Evolutionary conservation across 2,888 invertebrate species (phyloP).

Genomic region (Hecatera dysodea): DNA sequence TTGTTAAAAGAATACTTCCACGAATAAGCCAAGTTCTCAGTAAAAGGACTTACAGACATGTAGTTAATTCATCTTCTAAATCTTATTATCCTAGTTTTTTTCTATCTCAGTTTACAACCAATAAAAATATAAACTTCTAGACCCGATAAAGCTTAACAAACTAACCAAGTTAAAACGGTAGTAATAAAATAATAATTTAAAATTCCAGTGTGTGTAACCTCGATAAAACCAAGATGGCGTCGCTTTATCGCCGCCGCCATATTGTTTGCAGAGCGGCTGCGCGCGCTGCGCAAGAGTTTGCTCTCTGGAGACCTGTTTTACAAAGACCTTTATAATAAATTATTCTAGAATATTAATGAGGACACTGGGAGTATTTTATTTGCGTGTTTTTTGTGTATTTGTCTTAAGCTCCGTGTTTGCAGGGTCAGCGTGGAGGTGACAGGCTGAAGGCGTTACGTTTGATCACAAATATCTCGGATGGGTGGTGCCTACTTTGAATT

Average conservation of each 20-base stretch:
- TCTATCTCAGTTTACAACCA: conserved; percentile 3
- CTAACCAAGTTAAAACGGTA: conserved; percentile 66
- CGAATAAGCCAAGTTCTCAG: background rate
- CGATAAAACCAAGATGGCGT: conserved; percentile 88
- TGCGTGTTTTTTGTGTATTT: conserved; percentile 64
- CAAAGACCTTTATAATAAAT: conserved; percentile 78
- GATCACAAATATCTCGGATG: conserved; percentile 62
- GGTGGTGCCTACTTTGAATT: conserved; percentile 63
- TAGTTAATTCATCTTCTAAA: conserved; percentile 1
- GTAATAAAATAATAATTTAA: conserved; percentile 85
- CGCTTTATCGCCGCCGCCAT: conserved; percentile 88
- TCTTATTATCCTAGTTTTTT: background rate
- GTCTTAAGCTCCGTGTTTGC: conserved; percentile 55
- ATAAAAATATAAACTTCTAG: conserved; percentile 43
- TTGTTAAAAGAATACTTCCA: background rate
- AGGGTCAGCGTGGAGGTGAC: conserved; percentile 55
- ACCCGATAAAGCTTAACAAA: conserved; percentile 55
- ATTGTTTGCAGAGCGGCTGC: conserved; percentile 81
- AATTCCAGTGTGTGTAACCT: conserved; percentile 85
- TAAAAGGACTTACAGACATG: background rate
- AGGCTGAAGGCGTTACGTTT: conserved; percentile 65
- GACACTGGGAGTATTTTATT: conserved; percentile 75
- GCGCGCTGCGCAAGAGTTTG: conserved; percentile 87
- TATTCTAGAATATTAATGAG: conserved; percentile 82
- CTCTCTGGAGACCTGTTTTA: conserved; percentile 87